A percentile compares a stretch with the other conserved stretches of the same genome.
These are phyloP conservation scores for Cairina moschata DNA, from an alignment of 2,113 vertebrate species.

Conservation along the genomic window DNA sequence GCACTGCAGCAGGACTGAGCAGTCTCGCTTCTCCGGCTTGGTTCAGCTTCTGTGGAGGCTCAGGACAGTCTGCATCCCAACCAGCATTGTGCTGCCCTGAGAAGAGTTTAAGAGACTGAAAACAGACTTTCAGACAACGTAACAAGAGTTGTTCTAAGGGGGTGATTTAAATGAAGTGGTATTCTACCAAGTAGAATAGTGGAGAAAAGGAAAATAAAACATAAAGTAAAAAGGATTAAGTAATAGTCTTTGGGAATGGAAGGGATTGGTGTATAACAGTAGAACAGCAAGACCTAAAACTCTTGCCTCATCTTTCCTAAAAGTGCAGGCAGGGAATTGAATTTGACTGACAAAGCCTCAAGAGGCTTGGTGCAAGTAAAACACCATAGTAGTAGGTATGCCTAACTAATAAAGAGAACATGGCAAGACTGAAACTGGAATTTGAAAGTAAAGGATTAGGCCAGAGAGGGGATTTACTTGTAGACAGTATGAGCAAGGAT, in stretches of 20 bases:
- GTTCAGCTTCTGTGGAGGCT: neutral
- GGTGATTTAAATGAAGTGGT: neutral
- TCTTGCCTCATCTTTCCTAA: neutral
- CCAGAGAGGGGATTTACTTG: neutral
- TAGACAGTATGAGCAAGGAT: neutral
- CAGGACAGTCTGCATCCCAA: neutral
- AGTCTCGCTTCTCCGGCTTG: neutral
- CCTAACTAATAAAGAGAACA: neutral
- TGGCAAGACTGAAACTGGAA: neutral
- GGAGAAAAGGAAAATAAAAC: neutral
- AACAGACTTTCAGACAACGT: neutral
- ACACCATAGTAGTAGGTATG: fast-evolving
- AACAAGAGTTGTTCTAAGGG: neutral
- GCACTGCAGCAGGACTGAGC: neutral
- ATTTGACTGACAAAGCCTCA: neutral
- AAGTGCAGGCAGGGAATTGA: neutral
- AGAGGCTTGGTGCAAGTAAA: neutral
- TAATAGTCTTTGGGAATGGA: neutral
- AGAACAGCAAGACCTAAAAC: neutral
- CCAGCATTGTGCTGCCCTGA: neutral
- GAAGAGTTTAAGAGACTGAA: neutral
- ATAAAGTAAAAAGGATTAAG: neutral
- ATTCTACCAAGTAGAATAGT: neutral
- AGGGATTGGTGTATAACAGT: neutral
- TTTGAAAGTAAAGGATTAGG: neutral